Conservation (phyloP, 2,888 invertebrate species). For the Omphaloscelis lunosa region DNA sequence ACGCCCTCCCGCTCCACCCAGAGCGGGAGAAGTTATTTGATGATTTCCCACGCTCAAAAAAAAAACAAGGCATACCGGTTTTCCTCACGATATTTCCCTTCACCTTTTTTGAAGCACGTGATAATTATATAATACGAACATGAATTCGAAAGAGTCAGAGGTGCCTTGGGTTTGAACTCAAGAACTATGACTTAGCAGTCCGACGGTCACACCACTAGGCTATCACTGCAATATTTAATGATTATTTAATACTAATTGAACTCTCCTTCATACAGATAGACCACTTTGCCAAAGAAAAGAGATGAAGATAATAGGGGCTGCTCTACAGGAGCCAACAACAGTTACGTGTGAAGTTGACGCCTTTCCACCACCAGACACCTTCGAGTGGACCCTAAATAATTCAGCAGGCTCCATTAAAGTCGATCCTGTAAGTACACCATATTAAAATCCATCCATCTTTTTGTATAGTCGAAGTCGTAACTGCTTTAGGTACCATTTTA, state of each 20-base stretch:
- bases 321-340: conserved; percentile 94
- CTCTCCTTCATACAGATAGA: conserved; percentile 91
- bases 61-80: no score
- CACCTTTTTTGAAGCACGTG: no score
- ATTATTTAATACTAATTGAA: background rate
- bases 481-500: background rate
- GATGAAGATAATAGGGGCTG: conserved; percentile 96
- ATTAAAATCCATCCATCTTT: background rate
- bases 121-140: no score
- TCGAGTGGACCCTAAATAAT: conserved; percentile 97
- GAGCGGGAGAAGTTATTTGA: no score
- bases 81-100: no score
- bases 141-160: no score
- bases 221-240: no score
- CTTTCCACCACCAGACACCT: conserved; percentile 95
- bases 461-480: background rate
- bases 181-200: no score
- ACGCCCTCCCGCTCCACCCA: no score
- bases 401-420: conserved; percentile 95
- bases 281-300: conserved; percentile 95
- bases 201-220: no score
- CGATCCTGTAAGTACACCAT: conserved; percentile 80
- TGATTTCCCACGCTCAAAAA: no score
- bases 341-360: conserved; percentile 96
- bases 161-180: no score